Conservation (phyloP, 2,113 vertebrate genomes). For the Proteles cristata region DNA sequence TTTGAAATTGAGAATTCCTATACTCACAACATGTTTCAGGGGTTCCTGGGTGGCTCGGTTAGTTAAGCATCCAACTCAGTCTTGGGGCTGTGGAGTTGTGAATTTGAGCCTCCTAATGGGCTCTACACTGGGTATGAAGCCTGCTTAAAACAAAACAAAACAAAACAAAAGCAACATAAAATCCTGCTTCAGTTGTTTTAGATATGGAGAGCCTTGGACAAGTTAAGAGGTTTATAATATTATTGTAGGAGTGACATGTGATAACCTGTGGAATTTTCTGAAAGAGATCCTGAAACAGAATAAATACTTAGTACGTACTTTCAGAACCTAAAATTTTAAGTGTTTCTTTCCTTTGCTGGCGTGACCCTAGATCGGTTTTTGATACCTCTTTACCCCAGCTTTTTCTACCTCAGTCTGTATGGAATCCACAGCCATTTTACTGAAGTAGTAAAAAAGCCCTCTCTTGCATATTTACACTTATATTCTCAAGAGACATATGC, state of each 20-base stretch:
- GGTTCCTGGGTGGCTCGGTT: no score
- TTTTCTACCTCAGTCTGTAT: not conserved
- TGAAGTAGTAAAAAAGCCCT: not conserved
- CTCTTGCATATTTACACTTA: constrained; percentile 19
- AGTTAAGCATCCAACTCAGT: no score
- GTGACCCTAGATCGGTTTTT: not conserved
- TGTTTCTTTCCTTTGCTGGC: not conserved
- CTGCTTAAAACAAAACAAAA: no score
- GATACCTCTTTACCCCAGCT: not conserved
- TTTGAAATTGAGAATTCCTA: not conserved
- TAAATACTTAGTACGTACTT: not conserved
- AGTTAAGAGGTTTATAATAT: not conserved
- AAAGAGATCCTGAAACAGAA: not conserved
- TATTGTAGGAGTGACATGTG: not conserved
- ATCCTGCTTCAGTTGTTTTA: not conserved
- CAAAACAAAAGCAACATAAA: no score
- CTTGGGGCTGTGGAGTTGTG: no score
- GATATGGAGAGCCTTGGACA: not conserved
- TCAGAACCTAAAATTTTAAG: not conserved
- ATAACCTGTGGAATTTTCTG: not conserved
- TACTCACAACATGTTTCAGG: not conserved
- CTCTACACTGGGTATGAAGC: no score
- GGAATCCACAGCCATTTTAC: not conserved
- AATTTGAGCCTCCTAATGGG: no score
- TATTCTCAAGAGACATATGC: constrained; percentile 7